Evolutionary conservation across 1,140 invertebrate genomes (phyloP).

Genomic region (Bombus confusus): DNA sequence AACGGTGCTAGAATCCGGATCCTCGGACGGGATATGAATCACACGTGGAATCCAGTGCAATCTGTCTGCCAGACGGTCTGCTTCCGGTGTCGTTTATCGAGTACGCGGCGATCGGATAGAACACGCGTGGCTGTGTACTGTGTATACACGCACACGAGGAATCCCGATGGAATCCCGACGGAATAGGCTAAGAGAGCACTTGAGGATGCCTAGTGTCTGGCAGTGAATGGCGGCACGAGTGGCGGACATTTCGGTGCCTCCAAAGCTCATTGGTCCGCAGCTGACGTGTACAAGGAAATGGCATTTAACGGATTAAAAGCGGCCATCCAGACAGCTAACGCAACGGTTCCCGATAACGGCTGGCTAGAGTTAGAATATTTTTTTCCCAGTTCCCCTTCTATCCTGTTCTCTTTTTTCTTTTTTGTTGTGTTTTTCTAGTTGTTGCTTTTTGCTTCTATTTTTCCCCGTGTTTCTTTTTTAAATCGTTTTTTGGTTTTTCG

Average conservation of each 20-base stretch:
- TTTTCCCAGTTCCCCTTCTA: not conserved
- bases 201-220: slow-evolving; percentile 37
- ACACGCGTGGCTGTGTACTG: slow-evolving; percentile 28
- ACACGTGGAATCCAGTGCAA: slow-evolving; percentile 5
- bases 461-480: not conserved
- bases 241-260: slow-evolving; percentile 58
- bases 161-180: slow-evolving; percentile 53
- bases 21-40: not conserved
- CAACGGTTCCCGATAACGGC: slow-evolving; percentile 48
- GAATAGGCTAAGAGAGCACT: slow-evolving; percentile 61
- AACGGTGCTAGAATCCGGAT: not conserved
- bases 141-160: slow-evolving; percentile 23
- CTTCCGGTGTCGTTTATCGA: slow-evolving; percentile 22
- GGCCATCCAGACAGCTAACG: slow-evolving; percentile 49
- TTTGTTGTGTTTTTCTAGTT: not conserved
- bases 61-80: not conserved
- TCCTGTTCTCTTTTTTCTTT: not conserved
- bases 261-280: slow-evolving; percentile 66
- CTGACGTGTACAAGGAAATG: slow-evolving; percentile 72
- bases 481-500: not conserved
- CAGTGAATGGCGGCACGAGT: slow-evolving; percentile 54
- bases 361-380: slow-evolving; percentile 20
- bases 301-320: slow-evolving; percentile 72
- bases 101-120: slow-evolving; percentile 4
- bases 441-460: not conserved